Conservation (phyloP, 2,113 vertebrate species). For the Panurus biarmicus region DNA sequence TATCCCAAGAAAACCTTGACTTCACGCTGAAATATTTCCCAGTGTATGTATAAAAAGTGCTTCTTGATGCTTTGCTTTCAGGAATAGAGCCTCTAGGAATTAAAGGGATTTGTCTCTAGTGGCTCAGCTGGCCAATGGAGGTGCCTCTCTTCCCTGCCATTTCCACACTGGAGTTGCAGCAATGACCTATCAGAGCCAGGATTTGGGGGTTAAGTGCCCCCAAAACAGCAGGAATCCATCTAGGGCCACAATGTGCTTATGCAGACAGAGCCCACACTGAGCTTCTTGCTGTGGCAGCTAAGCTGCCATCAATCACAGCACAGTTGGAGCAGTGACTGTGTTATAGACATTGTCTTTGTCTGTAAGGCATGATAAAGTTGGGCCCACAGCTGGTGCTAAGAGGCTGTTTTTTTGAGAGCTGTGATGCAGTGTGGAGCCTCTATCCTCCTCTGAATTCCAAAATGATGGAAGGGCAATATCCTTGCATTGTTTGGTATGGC, state of each 20-base stretch:
- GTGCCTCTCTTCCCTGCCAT: background rate
- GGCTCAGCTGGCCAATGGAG: background rate
- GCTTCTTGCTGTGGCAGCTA: background rate
- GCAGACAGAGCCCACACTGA: background rate
- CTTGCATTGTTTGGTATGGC: background rate
- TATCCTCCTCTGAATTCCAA: background rate
- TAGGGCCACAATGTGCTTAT: background rate
- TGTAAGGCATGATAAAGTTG: background rate
- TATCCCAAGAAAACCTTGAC: background rate
- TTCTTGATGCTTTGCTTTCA: background rate
- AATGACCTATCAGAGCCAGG: background rate
- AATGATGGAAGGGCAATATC: conserved; percentile 14
- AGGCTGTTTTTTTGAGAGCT: background rate
- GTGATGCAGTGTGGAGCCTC: background rate
- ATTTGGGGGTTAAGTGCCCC: background rate
- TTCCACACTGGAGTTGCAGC: background rate
- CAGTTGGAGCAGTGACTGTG: background rate
- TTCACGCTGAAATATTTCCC: background rate
- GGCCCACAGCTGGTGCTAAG: background rate
- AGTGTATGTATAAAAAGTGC: background rate
- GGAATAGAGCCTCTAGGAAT: background rate
- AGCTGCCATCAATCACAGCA: background rate
- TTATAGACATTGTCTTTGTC: background rate
- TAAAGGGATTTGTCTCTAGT: background rate
- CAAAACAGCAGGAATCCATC: background rate